Conservation (phyloP, 1,140 invertebrate species). For the Lepidurus apus region DNA sequence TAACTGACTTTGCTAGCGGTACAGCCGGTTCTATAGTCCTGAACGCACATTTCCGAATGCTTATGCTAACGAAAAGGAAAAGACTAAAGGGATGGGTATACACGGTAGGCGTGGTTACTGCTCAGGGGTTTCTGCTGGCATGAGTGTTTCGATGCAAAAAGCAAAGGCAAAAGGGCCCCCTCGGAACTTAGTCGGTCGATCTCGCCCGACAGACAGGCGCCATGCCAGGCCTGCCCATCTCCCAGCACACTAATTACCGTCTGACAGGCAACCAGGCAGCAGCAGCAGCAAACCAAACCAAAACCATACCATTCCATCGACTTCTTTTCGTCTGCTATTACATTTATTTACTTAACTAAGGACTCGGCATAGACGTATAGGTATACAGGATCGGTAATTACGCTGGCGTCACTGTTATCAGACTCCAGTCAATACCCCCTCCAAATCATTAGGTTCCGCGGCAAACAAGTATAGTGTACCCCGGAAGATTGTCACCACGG, state of each 20-base stretch:
- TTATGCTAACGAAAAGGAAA: slow-evolving; percentile 12
- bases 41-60: slow-evolving; percentile 11
- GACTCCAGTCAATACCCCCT: neutral
- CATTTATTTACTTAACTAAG: neutral
- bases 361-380: neutral
- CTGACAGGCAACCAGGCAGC: slow-evolving; percentile 17
- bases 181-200: slow-evolving; percentile 18
- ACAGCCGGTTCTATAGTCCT: slow-evolving; percentile 7
- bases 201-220: slow-evolving; percentile 16
- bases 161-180: slow-evolving; percentile 15
- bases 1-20: neutral
- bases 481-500: neutral
- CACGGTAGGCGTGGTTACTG: slow-evolving; percentile 1
- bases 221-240: slow-evolving; percentile 20
- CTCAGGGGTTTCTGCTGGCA: neutral
- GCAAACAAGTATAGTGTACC: neutral
- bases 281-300: slow-evolving; percentile 13
- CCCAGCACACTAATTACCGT: slow-evolving; percentile 18
- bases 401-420: neutral
- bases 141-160: neutral
- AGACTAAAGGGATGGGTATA: neutral
- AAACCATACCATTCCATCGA: slow-evolving; percentile 19
- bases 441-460: neutral
- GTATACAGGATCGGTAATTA: neutral
- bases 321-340: neutral